Base-by-base conservation (phyloP, 1,140 invertebrate species). In the Papilio xuthus region DNA sequence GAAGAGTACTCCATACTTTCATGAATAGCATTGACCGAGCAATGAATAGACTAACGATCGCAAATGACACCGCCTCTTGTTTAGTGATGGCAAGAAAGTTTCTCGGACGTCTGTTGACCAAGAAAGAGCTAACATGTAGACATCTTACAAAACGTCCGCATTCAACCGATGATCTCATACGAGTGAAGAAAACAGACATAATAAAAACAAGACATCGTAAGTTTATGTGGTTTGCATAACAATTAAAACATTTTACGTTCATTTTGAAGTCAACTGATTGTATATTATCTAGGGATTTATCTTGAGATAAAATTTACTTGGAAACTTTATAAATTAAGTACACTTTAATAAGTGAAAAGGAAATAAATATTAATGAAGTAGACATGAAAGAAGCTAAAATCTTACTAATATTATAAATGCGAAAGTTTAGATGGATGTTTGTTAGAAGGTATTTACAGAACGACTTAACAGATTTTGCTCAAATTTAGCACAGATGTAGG, bases 51-150 rank as follows among this genome's bases (percentile, higher is more conserved):
- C 70, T 72, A 72, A 72, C 42, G 70, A 72, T 72, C 70, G 42
- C 41, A 72, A 72, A 72, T 47, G 32, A 41, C 37, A n/a, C 41
- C 70, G 70, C 37, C 41, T 72, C 70, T 47, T 72, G 70, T 72
- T 72, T 72, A 42, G 41, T 32, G 70, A 72, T 72, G 70, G 41
- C 20, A 72, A 44, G 70, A 72, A 72, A 72, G 70, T 72, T 44
- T 72, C 41, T 37, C 23, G 26, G 32, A 7, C 41, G 70, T 72
- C 41, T 72, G 41, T 72, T 72, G 70, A 72, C 70, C 42, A 47
- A 72, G 70, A 23, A 72, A 47, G 41, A 44, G 41, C 18, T 72
- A 72, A 71, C 18, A 18, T 41, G 28, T 10, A 71, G 18, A 71
- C 67, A 67, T 41, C 7, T 44, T 47, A 47, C 70, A 72, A 72